A percentile compares a stretch with the other conserved stretches of the same genome.
Evolutionary conservation across 2,113 vertebrate species (phyloP).

Genomic region (Ochotona princeps): DNA sequence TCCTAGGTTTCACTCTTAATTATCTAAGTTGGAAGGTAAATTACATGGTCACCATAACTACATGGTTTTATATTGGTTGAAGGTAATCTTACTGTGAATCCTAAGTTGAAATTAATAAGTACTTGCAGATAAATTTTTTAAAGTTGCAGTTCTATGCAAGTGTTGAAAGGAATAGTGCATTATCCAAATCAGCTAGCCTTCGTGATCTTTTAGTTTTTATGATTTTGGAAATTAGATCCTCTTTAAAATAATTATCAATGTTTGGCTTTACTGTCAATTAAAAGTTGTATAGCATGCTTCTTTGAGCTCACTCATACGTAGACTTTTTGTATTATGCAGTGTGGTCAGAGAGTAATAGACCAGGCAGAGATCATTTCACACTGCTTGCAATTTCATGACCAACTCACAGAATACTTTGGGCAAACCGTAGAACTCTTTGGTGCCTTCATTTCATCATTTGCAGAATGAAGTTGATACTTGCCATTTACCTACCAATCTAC

Average conservation of each 20-base stretch:
- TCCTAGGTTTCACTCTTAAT: neutral
- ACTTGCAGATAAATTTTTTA: neutral
- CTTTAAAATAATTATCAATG: conserved; percentile 56
- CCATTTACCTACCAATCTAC: conserved; percentile 57
- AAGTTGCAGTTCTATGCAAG: conserved; percentile 31
- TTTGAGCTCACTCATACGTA: neutral
- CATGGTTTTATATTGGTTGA: conserved; percentile 52
- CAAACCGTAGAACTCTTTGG: conserved; percentile 59
- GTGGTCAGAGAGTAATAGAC: neutral
- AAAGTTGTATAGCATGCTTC: neutral
- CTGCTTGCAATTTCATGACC: conserved; percentile 6
- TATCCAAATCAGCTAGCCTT: conserved; percentile 28
- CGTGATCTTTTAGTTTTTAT: conserved; percentile 12
- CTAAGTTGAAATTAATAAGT: conserved; percentile 36
- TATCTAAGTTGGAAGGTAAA: conserved; percentile 12
- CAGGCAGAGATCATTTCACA: conserved; percentile 40
- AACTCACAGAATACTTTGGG: conserved; percentile 43
- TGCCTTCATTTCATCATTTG: conserved; percentile 74
- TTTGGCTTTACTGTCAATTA: neutral
- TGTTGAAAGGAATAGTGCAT: conserved; percentile 38
- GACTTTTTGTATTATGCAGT: conserved; percentile 46
- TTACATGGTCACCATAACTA: conserved; percentile 5
- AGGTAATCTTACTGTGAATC: conserved; percentile 17
- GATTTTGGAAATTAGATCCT: conserved; percentile 18
- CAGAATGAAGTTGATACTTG: conserved; percentile 64